A percentile compares a stretch with the other conserved stretches of the same genome.
Evolutionary conservation across 2,888 invertebrate species (phyloP).

Genomic region (Dioctria linearis): DNA sequence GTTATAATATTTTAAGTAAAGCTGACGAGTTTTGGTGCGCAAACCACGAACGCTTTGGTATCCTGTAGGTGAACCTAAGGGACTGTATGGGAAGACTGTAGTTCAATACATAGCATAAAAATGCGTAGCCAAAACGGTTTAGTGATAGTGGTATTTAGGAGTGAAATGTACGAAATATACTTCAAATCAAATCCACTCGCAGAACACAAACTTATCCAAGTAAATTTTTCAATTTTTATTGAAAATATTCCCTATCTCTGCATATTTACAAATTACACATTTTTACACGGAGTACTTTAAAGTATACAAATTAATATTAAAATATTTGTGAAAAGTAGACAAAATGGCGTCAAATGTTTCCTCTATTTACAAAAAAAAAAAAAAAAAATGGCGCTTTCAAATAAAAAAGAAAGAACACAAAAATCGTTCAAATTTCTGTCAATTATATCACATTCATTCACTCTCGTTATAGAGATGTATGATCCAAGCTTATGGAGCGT

Average conservation of each 20-base stretch:
- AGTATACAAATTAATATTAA: not conserved
- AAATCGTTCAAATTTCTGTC: slow-evolving; percentile 22
- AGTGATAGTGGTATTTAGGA: too few species aligned
- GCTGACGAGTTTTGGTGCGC: too few species aligned
- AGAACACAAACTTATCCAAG: too few species aligned
- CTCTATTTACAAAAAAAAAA: slow-evolving; percentile 8
- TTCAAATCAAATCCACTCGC: too few species aligned
- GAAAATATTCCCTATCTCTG: slow-evolving; percentile 2
- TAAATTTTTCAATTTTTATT: not conserved
- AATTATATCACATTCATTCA: slow-evolving; percentile 44
- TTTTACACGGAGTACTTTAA: slow-evolving; percentile 11
- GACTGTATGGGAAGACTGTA: too few species aligned
- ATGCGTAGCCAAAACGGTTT: too few species aligned
- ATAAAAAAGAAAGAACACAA: not conserved
- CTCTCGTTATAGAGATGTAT: slow-evolving; percentile 43
- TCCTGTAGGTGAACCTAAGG: too few species aligned
- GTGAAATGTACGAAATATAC: too few species aligned
- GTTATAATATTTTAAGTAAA: too few species aligned
- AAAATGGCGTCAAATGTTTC: slow-evolving; percentile 25
- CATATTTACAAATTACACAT: not conserved
- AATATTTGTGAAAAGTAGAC: slow-evolving; percentile 23
- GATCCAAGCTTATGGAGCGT: slow-evolving; percentile 48
- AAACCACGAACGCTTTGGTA: too few species aligned
- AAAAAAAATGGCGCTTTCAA: slow-evolving; percentile 2
- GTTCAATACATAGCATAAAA: too few species aligned